A percentile compares a stretch with the other conserved stretches of the same genome.
phyloP scores from a whole-genome alignment of 2,797 vertebrate genomes.

The Tamandua tetradactyla region DNA sequence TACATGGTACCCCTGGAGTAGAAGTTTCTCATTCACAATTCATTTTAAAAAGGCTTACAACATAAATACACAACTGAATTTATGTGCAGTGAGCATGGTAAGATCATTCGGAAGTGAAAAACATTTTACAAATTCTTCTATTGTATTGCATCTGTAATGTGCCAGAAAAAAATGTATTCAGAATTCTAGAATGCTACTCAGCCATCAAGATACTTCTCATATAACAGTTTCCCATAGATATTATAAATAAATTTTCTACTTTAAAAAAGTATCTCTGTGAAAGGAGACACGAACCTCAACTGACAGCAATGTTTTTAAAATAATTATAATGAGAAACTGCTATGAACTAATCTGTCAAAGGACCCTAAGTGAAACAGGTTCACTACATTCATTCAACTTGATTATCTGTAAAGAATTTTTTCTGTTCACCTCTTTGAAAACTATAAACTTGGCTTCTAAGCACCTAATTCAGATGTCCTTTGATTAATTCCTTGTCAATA shows the following conservation, averaged over 20 bases:
- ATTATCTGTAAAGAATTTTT: background rate
- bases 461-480: background rate
- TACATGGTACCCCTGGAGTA: background rate
- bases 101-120: conserved; percentile 11
- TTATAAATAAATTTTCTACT: background rate
- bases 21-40: conserved; percentile 20
- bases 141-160: background rate
- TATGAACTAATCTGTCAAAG: background rate
- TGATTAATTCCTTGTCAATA: conserved; percentile 12
- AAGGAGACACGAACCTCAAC: background rate
- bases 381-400: background rate
- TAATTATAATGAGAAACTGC: background rate
- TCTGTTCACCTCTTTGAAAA: conserved; percentile 13
- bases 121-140: background rate
- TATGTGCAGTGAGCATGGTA: background rate
- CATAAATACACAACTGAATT: background rate
- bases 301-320: background rate
- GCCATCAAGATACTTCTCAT: background rate
- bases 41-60: conserved; percentile 16
- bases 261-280: background rate
- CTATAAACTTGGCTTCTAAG: background rate
- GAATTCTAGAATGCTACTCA: background rate
- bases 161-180: conserved; percentile 1
- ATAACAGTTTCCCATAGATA: background rate
- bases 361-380: background rate